A percentile compares a stretch with the other conserved stretches of the same genome.
Conservation (phyloP, 1,140 invertebrate species). For the Rhagoletis pomonella region DNA sequence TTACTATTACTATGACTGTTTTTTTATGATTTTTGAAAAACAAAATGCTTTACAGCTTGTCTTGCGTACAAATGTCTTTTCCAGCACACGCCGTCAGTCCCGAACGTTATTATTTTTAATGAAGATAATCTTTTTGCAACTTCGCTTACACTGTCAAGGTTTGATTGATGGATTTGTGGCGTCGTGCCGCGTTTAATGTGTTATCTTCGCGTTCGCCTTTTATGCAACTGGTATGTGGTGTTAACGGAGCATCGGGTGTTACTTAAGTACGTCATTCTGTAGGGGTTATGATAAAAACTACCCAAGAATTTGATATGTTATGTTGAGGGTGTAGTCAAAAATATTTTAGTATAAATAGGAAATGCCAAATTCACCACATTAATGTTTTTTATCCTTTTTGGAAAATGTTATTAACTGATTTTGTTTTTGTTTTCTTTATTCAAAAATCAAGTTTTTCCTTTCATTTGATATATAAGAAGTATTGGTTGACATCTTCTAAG, state of each 20-base stretch:
- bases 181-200: neutral
- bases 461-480: no score
- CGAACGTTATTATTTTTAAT: neutral
- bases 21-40: neutral
- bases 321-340: no score
- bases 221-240: neutral
- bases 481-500: no score
- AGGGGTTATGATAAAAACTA: no score
- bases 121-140: neutral
- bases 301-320: no score
- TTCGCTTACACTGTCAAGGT: neutral
- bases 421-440: no score
- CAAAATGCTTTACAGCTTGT: neutral
- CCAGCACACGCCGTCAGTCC: neutral
- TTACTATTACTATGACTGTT: neutral
- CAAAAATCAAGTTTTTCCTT: no score
- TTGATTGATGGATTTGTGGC: slow-evolving; percentile 24
- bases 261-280: neutral
- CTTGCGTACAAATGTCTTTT: neutral
- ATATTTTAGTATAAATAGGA: no score
- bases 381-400: no score
- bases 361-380: no score
- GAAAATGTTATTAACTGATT: no score
- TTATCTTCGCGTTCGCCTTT: neutral
- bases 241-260: neutral